phyloP scores from a whole-genome alignment of 2,797 vertebrate genomes.

The Malurus splendens region DNA sequence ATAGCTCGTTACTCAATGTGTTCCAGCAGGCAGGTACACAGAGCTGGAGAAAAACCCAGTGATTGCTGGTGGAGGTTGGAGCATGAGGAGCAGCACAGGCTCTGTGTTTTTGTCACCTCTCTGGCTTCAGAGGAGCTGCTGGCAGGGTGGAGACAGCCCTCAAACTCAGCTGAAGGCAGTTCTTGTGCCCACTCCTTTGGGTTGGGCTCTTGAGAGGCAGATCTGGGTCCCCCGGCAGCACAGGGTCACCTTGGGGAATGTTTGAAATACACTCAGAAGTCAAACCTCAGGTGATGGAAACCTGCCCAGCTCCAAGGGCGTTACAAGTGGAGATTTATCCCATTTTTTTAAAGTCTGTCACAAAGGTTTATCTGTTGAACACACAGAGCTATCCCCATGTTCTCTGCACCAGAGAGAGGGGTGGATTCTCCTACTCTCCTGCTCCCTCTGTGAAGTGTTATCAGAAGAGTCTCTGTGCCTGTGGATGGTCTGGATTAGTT shows the following conservation, averaged over 20 bases:
- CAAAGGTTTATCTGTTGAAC: not conserved
- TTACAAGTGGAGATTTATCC: not conserved
- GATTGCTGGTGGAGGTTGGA: not conserved
- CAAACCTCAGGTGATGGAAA: not conserved
- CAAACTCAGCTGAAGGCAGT: not conserved
- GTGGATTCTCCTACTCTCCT: not conserved
- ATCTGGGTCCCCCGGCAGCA: not conserved
- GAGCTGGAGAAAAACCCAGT: not conserved
- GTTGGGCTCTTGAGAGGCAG: not conserved
- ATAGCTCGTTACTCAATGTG: not conserved
- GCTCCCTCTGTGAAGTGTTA: not conserved
- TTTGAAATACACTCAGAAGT: not conserved
- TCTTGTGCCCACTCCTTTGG: accelerated
- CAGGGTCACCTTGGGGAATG: not conserved
- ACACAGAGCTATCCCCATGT: not conserved
- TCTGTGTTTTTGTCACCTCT: not conserved
- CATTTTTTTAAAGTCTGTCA: accelerated
- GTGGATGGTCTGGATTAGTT: not conserved
- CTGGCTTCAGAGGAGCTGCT: not conserved
- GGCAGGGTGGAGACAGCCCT: not conserved
- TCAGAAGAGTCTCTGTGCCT: not conserved
- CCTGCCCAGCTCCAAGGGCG: not conserved
- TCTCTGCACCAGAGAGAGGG: not conserved
- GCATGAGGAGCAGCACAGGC: not conserved
- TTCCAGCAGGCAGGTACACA: not conserved